phyloP scores from a whole-genome alignment of 2,888 invertebrate genomes.

The Melanophora roralis region DNA sequence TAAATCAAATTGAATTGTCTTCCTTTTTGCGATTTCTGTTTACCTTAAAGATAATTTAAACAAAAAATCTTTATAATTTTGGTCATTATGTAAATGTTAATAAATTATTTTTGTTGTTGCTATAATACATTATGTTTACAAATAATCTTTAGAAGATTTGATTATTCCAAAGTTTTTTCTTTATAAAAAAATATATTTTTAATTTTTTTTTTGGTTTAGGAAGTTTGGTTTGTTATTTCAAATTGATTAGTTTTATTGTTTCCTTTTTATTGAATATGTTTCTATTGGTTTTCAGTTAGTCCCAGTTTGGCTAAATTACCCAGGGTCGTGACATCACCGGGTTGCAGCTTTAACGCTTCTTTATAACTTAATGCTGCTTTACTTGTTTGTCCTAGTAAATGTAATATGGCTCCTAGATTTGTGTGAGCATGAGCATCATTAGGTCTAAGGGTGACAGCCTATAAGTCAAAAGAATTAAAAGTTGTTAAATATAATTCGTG shows the following conservation, averaged over 20 bases:
- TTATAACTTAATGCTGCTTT: slow-evolving; percentile 93
- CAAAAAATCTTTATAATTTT: slow-evolving; percentile 28
- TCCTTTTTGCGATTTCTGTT: neutral
- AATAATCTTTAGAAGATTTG: slow-evolving; percentile 42
- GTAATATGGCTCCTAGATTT: slow-evolving; percentile 96
- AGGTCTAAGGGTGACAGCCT: slow-evolving; percentile 78
- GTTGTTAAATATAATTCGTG: neutral
- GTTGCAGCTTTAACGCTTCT: slow-evolving; percentile 90
- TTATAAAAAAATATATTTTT: slow-evolving; percentile 48
- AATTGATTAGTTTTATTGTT: neutral
- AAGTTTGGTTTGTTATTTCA: neutral
- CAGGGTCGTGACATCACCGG: slow-evolving; percentile 91
- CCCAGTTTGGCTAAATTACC: slow-evolving; percentile 89
- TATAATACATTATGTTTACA: slow-evolving; percentile 59
- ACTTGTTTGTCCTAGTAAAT: slow-evolving; percentile 92
- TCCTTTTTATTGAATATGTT: neutral
- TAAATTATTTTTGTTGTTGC: slow-evolving; percentile 7
- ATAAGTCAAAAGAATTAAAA: slow-evolving; percentile 26
- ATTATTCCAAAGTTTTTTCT: neutral
- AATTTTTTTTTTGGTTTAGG: slow-evolving; percentile 24
- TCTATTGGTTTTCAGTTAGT: slow-evolving; percentile 71
- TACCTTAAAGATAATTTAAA: neutral
- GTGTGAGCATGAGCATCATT: slow-evolving; percentile 94
- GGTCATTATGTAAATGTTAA: slow-evolving; percentile 49
- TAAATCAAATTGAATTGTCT: neutral